Percentiles rank a stretch among this genome's conserved stretches.
phyloP scores from a whole-genome alignment of 2,113 vertebrate species.

The Eurypyga helias region DNA sequence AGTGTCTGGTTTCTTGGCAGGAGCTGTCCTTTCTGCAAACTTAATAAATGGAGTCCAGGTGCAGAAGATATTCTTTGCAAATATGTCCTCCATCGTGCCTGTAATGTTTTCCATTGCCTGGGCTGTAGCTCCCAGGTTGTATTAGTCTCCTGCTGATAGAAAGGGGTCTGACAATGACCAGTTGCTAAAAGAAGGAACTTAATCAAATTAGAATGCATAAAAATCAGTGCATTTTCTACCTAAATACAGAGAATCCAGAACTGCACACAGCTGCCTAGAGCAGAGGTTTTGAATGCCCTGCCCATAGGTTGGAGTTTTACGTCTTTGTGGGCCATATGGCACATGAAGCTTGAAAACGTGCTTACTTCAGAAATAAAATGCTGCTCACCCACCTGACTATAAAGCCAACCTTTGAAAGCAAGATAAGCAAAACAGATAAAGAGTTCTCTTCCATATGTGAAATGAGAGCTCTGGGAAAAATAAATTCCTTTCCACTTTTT shows the following conservation, averaged over 20 bases:
- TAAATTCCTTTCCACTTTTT: background rate
- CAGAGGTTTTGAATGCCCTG: constrained; percentile 15
- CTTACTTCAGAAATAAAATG: constrained; percentile 1
- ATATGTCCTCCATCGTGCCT: background rate
- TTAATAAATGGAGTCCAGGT: constrained; percentile 59
- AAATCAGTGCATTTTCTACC: background rate
- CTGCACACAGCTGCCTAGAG: background rate
- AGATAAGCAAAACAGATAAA: constrained; percentile 32
- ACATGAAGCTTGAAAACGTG: background rate
- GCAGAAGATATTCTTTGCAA: constrained; percentile 39
- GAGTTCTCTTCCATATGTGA: background rate
- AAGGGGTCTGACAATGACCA: background rate
- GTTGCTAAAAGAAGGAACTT: constrained; percentile 14
- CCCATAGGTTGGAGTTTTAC: background rate
- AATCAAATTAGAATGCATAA: constrained; percentile 16
- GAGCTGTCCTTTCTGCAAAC: constrained; percentile 55
- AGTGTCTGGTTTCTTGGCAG: constrained; percentile 62
- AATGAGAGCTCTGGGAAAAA: background rate
- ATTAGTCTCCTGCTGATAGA: constrained; percentile 24
- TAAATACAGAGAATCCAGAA: background rate
- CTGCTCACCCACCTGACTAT: background rate
- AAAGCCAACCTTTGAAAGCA: constrained; percentile 26
- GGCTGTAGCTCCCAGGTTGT: background rate
- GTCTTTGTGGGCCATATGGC: constrained; percentile 20
- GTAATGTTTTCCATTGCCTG: background rate